A percentile compares a stretch with the other conserved stretches of the same genome.
phyloP scores from a whole-genome alignment of 2,113 vertebrate species.

The Bubo blakistoni region DNA sequence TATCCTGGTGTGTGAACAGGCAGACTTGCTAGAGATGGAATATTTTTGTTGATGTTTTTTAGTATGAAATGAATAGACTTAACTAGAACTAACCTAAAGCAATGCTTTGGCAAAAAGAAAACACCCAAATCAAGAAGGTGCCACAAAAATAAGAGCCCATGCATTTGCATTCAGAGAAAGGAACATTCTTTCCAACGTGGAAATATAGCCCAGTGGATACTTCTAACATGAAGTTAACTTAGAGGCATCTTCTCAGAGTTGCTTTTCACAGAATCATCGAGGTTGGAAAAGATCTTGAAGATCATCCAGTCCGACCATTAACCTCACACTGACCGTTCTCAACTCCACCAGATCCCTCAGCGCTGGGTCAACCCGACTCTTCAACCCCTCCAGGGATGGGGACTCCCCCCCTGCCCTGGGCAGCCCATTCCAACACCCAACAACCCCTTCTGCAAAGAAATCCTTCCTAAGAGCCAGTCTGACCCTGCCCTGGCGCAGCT shows the following conservation, averaged over 20 bases:
- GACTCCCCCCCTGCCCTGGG: too few relatives aligned
- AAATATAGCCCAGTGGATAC: not conserved
- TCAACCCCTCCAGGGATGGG: too few relatives aligned
- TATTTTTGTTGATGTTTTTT: not conserved
- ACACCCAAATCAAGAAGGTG: not conserved
- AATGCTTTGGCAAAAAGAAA: not conserved
- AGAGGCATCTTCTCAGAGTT: not conserved
- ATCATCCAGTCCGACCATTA: too few relatives aligned
- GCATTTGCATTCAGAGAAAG: not conserved
- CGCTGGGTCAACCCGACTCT: too few relatives aligned
- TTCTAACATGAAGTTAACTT: not conserved
- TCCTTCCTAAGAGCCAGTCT: too few relatives aligned
- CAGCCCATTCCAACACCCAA: too few relatives aligned
- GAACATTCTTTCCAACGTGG: not conserved
- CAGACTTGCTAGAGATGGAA: not conserved
- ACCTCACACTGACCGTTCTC: too few relatives aligned
- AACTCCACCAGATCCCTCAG: too few relatives aligned
- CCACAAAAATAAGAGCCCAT: not conserved
- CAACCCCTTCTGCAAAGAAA: too few relatives aligned
- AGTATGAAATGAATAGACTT: not conserved
- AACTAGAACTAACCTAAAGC: not conserved
- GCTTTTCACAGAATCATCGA: not conserved
- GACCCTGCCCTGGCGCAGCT: too few relatives aligned
- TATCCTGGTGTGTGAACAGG: not conserved
- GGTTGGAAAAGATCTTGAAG: too few relatives aligned